Percentiles rank a stretch among this genome's conserved stretches.
Conservation (phyloP, 2,113 vertebrate species). For the Petrocephalus zakoni region DNA sequence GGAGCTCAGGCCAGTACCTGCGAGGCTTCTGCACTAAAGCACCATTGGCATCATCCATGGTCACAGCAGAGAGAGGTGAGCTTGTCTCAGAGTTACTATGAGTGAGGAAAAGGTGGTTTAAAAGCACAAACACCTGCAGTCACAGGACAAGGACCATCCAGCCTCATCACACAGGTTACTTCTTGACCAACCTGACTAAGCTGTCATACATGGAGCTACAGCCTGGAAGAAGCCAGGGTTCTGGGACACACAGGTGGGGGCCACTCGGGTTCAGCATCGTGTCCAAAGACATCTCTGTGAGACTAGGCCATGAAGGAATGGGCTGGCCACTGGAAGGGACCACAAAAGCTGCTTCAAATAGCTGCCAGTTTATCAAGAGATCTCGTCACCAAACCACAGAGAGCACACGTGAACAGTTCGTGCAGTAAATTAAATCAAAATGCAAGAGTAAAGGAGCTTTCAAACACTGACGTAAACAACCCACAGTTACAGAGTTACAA, state of each 20-base stretch:
- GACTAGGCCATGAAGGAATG: constrained; percentile 44
- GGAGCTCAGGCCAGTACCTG: constrained; percentile 38
- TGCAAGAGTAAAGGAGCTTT: background rate
- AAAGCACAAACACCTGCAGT: background rate
- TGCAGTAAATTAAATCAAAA: background rate
- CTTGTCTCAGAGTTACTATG: constrained; percentile 46
- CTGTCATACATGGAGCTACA: constrained; percentile 67
- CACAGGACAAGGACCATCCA: background rate
- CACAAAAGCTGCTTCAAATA: background rate
- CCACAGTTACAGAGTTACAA: background rate
- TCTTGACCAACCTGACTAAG: constrained; percentile 62
- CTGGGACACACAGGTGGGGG: constrained; percentile 43
- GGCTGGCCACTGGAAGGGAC: constrained; percentile 46
- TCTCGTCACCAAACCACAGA: background rate
- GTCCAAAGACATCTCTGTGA: constrained; percentile 40
- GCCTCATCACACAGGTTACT: background rate
- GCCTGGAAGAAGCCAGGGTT: constrained; percentile 71
- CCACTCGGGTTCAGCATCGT: background rate
- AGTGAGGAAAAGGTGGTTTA: background rate
- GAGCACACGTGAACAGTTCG: background rate
- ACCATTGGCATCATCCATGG: constrained; percentile 28
- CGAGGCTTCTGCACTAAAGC: constrained; percentile 43
- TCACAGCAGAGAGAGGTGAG: constrained; percentile 34
- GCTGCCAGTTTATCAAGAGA: background rate
- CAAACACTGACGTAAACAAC: background rate